Base-by-base conservation (phyloP, 2,888 invertebrate species). In the Sthenelais limicola region DNA sequence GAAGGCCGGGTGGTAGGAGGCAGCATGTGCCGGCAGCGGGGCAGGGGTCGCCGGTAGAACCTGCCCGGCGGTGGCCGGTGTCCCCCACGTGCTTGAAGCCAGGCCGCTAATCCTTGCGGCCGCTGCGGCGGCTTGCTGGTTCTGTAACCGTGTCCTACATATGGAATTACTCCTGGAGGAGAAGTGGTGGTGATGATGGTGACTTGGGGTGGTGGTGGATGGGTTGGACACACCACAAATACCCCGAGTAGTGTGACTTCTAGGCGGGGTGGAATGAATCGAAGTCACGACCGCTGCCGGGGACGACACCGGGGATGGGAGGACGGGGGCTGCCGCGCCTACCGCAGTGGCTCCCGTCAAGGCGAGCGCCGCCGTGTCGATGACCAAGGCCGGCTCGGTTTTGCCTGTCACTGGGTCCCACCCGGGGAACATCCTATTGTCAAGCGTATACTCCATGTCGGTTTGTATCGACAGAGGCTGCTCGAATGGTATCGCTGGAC, bases 1-100 rank as follows among this genome's bases (percentile, higher is more conserved):
- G 68, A 49, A 51, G 51, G 68, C 68, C 30, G 68, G 68, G 33
- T 49, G 68, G 51, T 33, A 51, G 68, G 51, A 18, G 47, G 68
- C 26, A 26, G 48, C 15, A 30, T 30, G n/a, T 32, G 68, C 38
- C 26, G 68, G 48, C 68, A 48, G 68, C 5, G 15, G 28, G 51
- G 51, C 51, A 21, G 33, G 62, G 33, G 62, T 35, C 33, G 62
- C 33, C 28, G 68, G 68, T n/a, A 26, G 3, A n/a, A n/a, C 21
- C 18, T n/a, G 51, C 51, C 7, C 21, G 9, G 12, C 9, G 21
- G 51, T n/a, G 21, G 21, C 21, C 51, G 21, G 51, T 9, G 9
- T 51, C 21, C 51, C 51, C 21, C 21, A 12, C 18, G 51, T 26
- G 51, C 21, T 26, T 26, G 21, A 43, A 9, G 43, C 43, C 43